Percentiles rank a stretch among this genome's conserved stretches.
Conservation (phyloP, 2,888 invertebrate species). For the Eupithecia pulchellata region DNA sequence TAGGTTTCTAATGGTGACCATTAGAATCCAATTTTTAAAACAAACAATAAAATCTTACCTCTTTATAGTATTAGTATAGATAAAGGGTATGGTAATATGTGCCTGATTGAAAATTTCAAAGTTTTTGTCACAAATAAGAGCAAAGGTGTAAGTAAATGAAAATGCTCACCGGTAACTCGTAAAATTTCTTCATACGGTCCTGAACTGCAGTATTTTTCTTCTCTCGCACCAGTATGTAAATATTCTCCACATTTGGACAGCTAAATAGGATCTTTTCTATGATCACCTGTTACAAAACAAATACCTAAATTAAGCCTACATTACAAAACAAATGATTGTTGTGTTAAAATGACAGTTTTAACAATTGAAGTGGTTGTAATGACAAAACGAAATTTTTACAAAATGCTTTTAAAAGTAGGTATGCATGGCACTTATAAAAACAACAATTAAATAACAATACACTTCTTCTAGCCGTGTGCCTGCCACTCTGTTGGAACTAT, state of each 20-base stretch:
- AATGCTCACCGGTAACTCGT: constrained; percentile 22
- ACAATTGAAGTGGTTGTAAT: not conserved
- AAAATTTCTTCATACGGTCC: constrained; percentile 1
- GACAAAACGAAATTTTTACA: not conserved
- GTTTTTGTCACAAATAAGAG: not conserved
- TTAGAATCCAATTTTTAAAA: too few species aligned
- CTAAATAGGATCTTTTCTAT: constrained; percentile 37
- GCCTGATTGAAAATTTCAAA: not conserved
- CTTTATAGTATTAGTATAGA: too few species aligned
- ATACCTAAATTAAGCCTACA: too few species aligned
- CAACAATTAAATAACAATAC: too few species aligned
- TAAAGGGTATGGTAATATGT: too few species aligned
- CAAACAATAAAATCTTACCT: too few species aligned
- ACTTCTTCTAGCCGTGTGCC: too few species aligned
- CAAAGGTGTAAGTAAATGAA: not conserved
- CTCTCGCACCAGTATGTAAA: constrained; percentile 31
- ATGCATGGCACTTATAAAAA: too few species aligned
- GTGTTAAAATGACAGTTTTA: too few species aligned
- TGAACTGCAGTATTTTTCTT: constrained; percentile 11
- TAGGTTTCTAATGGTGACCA: too few species aligned
- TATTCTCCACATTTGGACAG: constrained; percentile 30
- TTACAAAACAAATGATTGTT: too few species aligned
- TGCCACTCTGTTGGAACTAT: too few species aligned
- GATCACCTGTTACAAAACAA: constrained; percentile 25
- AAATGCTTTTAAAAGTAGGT: not conserved